Conservation (phyloP, 2,888 invertebrate species). For the Thera obeliscata region DNA sequence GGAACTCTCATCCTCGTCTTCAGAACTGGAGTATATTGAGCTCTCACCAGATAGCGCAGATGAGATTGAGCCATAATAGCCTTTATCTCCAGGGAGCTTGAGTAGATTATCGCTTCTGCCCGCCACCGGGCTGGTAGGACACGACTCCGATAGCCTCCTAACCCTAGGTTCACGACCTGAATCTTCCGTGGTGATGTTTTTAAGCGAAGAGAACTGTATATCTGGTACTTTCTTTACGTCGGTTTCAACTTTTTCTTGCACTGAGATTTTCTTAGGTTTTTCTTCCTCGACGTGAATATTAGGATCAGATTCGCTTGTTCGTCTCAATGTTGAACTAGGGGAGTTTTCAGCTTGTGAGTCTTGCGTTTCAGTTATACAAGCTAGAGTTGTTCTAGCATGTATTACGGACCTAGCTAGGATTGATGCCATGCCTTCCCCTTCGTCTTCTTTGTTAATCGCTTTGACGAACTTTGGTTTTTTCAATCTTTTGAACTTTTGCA, state of each 20-base stretch:
- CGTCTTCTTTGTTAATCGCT: constrained; percentile 68
- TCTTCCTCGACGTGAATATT: constrained; percentile 64
- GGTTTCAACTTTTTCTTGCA: constrained; percentile 40
- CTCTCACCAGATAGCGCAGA: constrained; percentile 77
- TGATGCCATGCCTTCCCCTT: constrained; percentile 87
- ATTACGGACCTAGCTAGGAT: constrained; percentile 87
- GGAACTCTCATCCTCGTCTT: constrained; percentile 77
- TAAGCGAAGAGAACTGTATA: constrained; percentile 69
- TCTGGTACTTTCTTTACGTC: constrained; percentile 57
- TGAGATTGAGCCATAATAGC: constrained; percentile 73
- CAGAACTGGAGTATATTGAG: constrained; percentile 73
- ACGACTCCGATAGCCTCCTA: constrained; percentile 74
- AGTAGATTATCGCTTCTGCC: constrained; percentile 68
- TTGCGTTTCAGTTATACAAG: constrained; percentile 83
- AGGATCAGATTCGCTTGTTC: constrained; percentile 76
- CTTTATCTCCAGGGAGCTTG: constrained; percentile 66
- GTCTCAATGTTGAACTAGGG: constrained; percentile 67
- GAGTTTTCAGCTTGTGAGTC: constrained; percentile 72
- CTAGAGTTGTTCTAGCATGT: constrained; percentile 83
- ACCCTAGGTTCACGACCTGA: constrained; percentile 40
- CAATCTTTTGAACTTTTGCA: constrained; percentile 72
- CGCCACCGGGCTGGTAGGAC: constrained; percentile 73
- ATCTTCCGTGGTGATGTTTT: constrained; percentile 64
- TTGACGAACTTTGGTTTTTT: constrained; percentile 72
- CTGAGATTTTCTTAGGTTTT: constrained; percentile 39